Percentiles rank a stretch among this genome's conserved stretches.
Conservation (phyloP, 2,113 vertebrate species). For the Dasyurus viverrinus region DNA sequence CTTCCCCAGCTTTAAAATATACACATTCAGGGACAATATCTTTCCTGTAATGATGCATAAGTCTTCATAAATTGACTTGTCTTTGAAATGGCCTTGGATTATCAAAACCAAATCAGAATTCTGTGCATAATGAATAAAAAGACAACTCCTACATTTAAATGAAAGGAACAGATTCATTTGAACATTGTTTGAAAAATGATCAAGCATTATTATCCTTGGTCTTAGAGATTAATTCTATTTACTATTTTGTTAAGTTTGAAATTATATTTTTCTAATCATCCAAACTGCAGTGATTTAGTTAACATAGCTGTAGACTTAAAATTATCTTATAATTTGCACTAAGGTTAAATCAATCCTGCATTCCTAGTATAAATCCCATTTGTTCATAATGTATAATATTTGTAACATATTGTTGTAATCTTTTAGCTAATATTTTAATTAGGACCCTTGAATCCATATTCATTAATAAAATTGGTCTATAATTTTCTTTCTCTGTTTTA, state of each 20-base stretch:
- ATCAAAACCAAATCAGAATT: conserved; percentile 57
- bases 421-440: no score
- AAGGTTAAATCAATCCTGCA: background rate
- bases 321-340: background rate
- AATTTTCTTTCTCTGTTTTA: no score
- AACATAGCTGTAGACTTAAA: background rate
- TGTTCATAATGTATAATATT: background rate
- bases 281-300: conserved; percentile 20
- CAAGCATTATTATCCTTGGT: conserved; percentile 46
- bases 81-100: conserved; percentile 59
- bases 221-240: conserved; percentile 64
- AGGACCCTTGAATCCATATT: no score
- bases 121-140: conserved; percentile 46
- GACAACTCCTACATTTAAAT: conserved; percentile 45
- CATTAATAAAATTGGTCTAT: no score
- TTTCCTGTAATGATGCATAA: conserved; percentile 42
- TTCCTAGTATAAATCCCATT: background rate
- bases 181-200: conserved; percentile 65
- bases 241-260: conserved; percentile 46
- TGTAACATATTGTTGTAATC: no score
- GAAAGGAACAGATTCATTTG: conserved; percentile 58
- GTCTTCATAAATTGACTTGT: conserved; percentile 41
- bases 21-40: conserved; percentile 34
- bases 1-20: conserved; percentile 51
- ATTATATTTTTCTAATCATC: conserved; percentile 39